Evolutionary conservation across 2,797 vertebrate species (phyloP).

Genomic region (Spinibarbus caldwelli): DNA sequence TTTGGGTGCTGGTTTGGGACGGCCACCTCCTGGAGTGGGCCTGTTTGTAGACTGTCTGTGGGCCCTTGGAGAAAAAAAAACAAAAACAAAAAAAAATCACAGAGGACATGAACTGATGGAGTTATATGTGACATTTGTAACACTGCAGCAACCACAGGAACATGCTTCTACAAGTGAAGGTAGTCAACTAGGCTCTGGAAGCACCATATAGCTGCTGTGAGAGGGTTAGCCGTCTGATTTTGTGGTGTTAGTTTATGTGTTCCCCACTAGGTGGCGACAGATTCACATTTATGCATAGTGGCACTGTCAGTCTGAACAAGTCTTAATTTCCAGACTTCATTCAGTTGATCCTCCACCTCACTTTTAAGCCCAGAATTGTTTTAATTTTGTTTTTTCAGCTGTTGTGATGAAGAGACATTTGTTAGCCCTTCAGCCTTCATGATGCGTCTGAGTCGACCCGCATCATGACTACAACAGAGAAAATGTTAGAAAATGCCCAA

Average conservation of each 20-base stretch:
- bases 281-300: constrained; percentile 16
- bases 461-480: constrained; percentile 49
- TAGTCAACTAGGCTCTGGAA: constrained; percentile 34
- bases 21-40: constrained; percentile 88
- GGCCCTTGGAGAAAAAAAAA: constrained; percentile 71
- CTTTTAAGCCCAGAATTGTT: background rate
- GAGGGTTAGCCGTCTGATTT: constrained; percentile 30
- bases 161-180: constrained; percentile 53
- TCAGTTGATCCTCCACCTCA: constrained; percentile 39
- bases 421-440: constrained; percentile 2
- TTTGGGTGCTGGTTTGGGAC: constrained; percentile 95
- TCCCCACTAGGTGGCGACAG: constrained; percentile 72
- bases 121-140: background rate
- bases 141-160: constrained; percentile 17
- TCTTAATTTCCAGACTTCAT: background rate
- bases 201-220: constrained; percentile 14
- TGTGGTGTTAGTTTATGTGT: constrained; percentile 53
- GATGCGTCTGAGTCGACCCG: constrained; percentile 25
- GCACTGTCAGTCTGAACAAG: background rate
- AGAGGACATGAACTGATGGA: constrained; percentile 15
- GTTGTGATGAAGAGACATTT: constrained; percentile 16
- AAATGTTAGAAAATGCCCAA: constrained; percentile 46
- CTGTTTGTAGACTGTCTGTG: constrained; percentile 86
- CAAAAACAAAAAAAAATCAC: background rate
- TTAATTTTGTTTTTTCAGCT: background rate